Percentiles rank a stretch among this genome's conserved stretches.
These are phyloP conservation scores for Campoplex capitator DNA, from an alignment of 2,888 invertebrate genomes.

Conservation along the genomic window DNA sequence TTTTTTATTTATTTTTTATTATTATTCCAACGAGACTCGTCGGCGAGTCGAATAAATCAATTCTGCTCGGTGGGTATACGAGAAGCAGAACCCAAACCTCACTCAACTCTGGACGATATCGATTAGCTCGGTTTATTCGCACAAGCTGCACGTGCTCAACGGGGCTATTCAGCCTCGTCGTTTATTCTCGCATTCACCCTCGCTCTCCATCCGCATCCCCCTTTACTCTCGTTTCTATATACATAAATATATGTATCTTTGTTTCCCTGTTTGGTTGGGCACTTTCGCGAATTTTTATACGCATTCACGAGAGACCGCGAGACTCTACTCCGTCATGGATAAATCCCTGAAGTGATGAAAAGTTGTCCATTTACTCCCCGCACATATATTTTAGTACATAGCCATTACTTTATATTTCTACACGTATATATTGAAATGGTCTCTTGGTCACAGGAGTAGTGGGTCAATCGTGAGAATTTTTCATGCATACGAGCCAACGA, in stretches of 20 bases:
- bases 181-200: slow-evolving; percentile 67
- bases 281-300: slow-evolving; percentile 61
- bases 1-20: too few species aligned
- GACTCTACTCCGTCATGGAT: slow-evolving; percentile 33
- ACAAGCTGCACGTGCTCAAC: slow-evolving; percentile 47
- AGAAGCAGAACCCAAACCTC: slow-evolving; percentile 30
- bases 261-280: slow-evolving; percentile 42
- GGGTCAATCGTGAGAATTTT: slow-evolving; percentile 18
- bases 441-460: slow-evolving; percentile 25
- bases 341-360: slow-evolving; percentile 59
- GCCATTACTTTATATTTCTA: background rate
- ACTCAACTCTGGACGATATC: slow-evolving; percentile 39
- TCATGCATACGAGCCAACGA: slow-evolving; percentile 7
- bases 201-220: slow-evolving; percentile 35
- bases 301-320: slow-evolving; percentile 53
- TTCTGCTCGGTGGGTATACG: background rate
- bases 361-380: slow-evolving; percentile 10
- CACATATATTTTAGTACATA: background rate
- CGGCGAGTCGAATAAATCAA: slow-evolving; percentile 32
- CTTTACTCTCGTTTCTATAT: background rate
- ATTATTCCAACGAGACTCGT: background rate
- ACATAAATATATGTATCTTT: slow-evolving; percentile 7
- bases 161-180: slow-evolving; percentile 62
- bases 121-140: slow-evolving; percentile 55
- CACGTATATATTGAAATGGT: background rate